Evolutionary conservation across 2,888 invertebrate species (phyloP).

Genomic region (Drosophila barbarae): DNA sequence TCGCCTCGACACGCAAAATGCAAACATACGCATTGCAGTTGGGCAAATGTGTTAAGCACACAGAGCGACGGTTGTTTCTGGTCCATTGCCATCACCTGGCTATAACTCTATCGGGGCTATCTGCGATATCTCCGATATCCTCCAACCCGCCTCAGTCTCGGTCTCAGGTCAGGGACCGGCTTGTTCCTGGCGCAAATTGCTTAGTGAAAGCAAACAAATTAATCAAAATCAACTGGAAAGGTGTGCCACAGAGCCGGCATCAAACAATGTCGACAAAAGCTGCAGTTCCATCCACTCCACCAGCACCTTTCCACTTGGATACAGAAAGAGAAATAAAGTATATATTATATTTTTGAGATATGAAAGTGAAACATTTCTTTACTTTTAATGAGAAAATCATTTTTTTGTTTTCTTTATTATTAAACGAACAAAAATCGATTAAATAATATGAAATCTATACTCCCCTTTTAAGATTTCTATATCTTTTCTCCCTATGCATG

Average conservation of each 20-base stretch:
- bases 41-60: slow-evolving; percentile 65
- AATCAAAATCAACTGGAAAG: slow-evolving; percentile 65
- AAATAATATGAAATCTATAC: no score
- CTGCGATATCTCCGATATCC: slow-evolving; percentile 25
- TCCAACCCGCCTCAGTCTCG: not conserved
- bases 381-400: no score
- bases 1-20: slow-evolving; percentile 48
- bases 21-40: slow-evolving; percentile 71
- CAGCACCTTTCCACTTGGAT: not conserved
- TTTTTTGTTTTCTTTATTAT: no score
- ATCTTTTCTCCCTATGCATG: slow-evolving; percentile 7
- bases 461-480: not conserved
- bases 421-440: no score
- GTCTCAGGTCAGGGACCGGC: slow-evolving; percentile 15
- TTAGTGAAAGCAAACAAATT: slow-evolving; percentile 69
- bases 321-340: not conserved
- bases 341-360: not conserved
- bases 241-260: slow-evolving; percentile 47
- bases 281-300: slow-evolving; percentile 1
- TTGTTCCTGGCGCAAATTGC: slow-evolving; percentile 54
- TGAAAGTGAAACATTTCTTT: no score
- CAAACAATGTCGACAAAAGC: slow-evolving; percentile 42
- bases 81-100: slow-evolving; percentile 62
- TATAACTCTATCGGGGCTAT: slow-evolving; percentile 54
- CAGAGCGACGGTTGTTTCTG: slow-evolving; percentile 47